Base-by-base conservation (phyloP, 2,797 vertebrate species). In the Podarcis lilfordi region DNA sequence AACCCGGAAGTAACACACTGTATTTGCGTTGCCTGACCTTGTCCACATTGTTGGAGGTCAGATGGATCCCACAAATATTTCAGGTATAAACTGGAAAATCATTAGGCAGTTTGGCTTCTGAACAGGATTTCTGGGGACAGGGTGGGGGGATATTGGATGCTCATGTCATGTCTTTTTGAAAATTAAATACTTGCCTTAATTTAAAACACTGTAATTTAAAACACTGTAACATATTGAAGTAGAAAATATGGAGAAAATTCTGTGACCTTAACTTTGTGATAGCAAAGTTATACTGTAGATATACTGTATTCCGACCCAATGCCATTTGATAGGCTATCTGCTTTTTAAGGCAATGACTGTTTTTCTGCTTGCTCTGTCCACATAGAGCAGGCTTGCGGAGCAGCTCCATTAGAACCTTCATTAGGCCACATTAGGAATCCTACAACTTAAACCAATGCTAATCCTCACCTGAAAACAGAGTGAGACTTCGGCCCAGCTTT, bases 91-190 rank as follows among this genome's bases (percentile, higher is more conserved):
- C 29, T n/a, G 43, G 78, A 69, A 61, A 68, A 35, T 80, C 32
- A 80, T 75, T 45, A 76, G 76, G 79, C 7, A 91, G 55, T 17
- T 75, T 78, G 23, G 66, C 72, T 88, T 13, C 80, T 64, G 25
- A 77, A 37, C 59, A 76, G n/a, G 2, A 32, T 3, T 80, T 35
- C 43, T 68, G 43, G 1, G 9, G 90, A 13, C 50, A 66, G 17
- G 90, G 91, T 2, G 89, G 91, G 86, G 88, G 76, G 1, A 2
- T 61, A 79, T 59, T 43, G 37, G 50, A 90, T 59, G 27, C 55
- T 69, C 50, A 79, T 72, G 32, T 59, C 88, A 61, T 82, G 61
- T 37, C 5, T 29, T 71, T 84, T 32, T 71, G 50, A 32, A n/a
- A 78, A 83, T 8, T 76, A 66, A 90, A 66, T 0, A 5, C 32